phyloP scores from a whole-genome alignment of 2,888 invertebrate genomes.

The Crematogaster levior region DNA sequence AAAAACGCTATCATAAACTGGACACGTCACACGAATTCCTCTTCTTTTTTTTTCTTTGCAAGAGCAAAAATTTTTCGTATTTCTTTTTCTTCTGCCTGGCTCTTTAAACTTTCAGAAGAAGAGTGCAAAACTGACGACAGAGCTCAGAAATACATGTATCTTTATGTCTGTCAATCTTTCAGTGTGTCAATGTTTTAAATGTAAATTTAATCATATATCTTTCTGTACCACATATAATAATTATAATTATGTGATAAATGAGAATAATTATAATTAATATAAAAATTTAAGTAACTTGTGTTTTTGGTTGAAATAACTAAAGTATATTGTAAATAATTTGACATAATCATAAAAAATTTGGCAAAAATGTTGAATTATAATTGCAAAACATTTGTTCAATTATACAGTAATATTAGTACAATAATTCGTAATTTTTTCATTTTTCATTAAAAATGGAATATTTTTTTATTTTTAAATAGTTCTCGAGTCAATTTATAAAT shows the following conservation, averaged over 20 bases:
- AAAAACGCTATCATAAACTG: constrained; percentile 76
- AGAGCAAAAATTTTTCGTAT: neutral
- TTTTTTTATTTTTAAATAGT: neutral
- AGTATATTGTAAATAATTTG: neutral
- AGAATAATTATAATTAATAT: constrained; percentile 10
- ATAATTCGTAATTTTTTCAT: neutral
- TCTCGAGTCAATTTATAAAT: neutral
- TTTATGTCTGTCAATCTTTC: neutral
- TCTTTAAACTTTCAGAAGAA: constrained; percentile 32
- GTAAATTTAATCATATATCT: too few relatives aligned
- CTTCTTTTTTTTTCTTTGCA: constrained; percentile 32
- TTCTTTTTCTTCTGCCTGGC: constrained; percentile 7
- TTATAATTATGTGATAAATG: too few relatives aligned
- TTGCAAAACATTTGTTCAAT: neutral
- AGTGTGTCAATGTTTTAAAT: too few relatives aligned
- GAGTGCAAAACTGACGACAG: constrained; percentile 10
- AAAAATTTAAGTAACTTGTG: neutral
- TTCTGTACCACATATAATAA: neutral
- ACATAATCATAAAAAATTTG: neutral
- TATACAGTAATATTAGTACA: neutral
- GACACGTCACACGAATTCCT: constrained; percentile 61
- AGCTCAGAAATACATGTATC: neutral
- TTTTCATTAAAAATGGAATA: neutral
- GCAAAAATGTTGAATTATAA: neutral
- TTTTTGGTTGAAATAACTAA: neutral